phyloP scores from a whole-genome alignment of 1,140 invertebrate species.

The Lepidurus couesii region DNA sequence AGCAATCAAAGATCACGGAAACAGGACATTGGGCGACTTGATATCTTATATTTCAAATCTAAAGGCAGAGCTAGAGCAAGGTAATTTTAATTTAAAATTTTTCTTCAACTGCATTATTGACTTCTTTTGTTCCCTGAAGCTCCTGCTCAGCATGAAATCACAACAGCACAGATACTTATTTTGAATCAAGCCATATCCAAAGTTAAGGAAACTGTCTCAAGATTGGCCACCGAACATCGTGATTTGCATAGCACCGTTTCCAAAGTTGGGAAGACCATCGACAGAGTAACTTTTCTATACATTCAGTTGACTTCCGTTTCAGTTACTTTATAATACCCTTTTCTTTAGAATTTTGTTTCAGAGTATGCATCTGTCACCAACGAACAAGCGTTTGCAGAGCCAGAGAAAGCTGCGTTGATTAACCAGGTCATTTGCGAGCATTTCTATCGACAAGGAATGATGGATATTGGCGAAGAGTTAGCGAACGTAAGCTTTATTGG shows the following conservation, averaged over 20 bases:
- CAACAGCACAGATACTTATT: slow-evolving; percentile 58
- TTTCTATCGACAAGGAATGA: slow-evolving; percentile 86
- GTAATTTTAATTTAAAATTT: slow-evolving; percentile 48
- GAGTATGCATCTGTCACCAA: slow-evolving; percentile 84
- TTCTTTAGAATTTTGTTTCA: slow-evolving; percentile 72
- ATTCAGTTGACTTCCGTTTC: not conserved
- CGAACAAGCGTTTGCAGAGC: slow-evolving; percentile 74
- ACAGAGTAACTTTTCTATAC: slow-evolving; percentile 54
- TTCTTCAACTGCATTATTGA: slow-evolving; percentile 20
- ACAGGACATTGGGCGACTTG: slow-evolving; percentile 65
- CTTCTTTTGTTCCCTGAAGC: slow-evolving; percentile 48
- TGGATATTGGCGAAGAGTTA: slow-evolving; percentile 80
- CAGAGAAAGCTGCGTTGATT: slow-evolving; percentile 70
- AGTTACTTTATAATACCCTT: slow-evolving; percentile 7
- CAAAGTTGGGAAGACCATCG: slow-evolving; percentile 93
- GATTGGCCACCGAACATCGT: slow-evolving; percentile 70
- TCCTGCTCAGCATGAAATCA: slow-evolving; percentile 57
- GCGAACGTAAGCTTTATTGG: slow-evolving; percentile 49
- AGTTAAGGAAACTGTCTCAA: slow-evolving; percentile 65
- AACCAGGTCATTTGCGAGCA: slow-evolving; percentile 96
- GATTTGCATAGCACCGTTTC: slow-evolving; percentile 84
- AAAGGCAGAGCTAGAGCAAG: slow-evolving; percentile 67
- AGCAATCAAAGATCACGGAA: slow-evolving; percentile 68
- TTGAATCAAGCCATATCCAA: slow-evolving; percentile 62
- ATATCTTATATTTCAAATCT: slow-evolving; percentile 67